Conservation (phyloP, 2,797 vertebrate species). For the Tragopan temminckii region DNA sequence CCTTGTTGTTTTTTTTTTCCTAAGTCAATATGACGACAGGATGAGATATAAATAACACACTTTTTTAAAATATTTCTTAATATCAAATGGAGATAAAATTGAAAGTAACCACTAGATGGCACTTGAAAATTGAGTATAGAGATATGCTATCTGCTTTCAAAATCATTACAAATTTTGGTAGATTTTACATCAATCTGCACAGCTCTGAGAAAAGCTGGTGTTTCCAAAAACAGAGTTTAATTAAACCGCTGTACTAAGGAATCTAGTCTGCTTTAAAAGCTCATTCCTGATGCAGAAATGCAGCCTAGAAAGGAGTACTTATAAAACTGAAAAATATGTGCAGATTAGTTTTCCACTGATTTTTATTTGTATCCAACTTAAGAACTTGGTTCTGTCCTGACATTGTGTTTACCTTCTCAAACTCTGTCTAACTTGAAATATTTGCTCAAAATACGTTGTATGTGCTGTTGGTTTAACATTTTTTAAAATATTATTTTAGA, state of each 20-base stretch:
- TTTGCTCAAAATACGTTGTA: neutral
- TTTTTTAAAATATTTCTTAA: neutral
- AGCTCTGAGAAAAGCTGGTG: neutral
- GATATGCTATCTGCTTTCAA: neutral
- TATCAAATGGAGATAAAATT: neutral
- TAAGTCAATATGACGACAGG: neutral
- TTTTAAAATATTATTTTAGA: neutral
- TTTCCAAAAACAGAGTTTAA: neutral
- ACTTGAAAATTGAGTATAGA: slow-evolving; percentile 64
- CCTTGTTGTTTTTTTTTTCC: neutral
- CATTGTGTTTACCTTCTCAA: neutral
- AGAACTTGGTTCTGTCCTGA: neutral
- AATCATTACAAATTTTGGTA: neutral
- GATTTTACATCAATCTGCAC: neutral
- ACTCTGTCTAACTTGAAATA: neutral
- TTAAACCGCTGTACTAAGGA: neutral
- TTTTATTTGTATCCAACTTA: neutral
- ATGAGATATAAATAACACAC: neutral
- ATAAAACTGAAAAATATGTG: neutral
- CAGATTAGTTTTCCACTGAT: neutral
- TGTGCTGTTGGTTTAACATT: neutral
- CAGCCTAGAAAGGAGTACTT: neutral
- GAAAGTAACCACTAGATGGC: slow-evolving; percentile 81
- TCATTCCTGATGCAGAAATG: neutral
- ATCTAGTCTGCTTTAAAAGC: neutral